Base-by-base conservation (phyloP, 37 sponge, comb jelly and placozoan genomes). In the Ianthella basta region DNA sequence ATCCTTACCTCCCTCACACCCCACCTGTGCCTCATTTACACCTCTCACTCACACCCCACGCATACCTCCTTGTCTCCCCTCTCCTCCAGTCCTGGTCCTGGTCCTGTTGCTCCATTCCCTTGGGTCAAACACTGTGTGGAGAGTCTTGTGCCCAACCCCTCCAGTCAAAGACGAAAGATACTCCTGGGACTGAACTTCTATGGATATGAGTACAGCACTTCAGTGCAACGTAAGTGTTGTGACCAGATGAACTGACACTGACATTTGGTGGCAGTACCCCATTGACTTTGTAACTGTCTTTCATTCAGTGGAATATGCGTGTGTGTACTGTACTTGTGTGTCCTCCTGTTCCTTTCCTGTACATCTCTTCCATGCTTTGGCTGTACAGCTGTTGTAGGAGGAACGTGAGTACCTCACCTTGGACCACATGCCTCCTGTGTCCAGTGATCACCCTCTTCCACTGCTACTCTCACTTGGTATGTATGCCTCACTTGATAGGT, bases 181-280 rank as follows among this genome's bases (percentile, higher is more conserved):
- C 89, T 99, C 29, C 63, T 94, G 27, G 99, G 99, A 40, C 86
- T 95, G 59, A 99, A 99, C 72, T 97, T 99, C 72, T 99, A 97
- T 70, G 99, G 99, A 16, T 94, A 94, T 40, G 89, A 95, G 83
- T 97, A 88, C 83, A 35, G 79, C 12, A 70, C 79, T 24, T 70
- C 69, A 27, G 87, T 94, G 82, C 87, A 94, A 13, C 83, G 94
- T 94, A 61, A 86, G 83, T 69, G 25, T 19, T 6, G 10, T 32
- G 13, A 61, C 30, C 25, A n/a, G n/a, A n/a, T n/a, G n/a, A n/a
- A n/a, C n/a, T n/a, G n/a, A n/a, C n/a, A 59, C 20, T 41, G 21
- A 81, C 30, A 8, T 1, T 8, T 3, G 50, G 50, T 44, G 50
- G 50, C 3, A 3, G 8, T 44, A 10, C 6, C 6, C 50, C 50